A percentile compares a stretch with the other conserved stretches of the same genome.
These are phyloP conservation scores for Saccostrea echinata DNA, from an alignment of 1,140 invertebrate species.

Conservation along the genomic window DNA sequence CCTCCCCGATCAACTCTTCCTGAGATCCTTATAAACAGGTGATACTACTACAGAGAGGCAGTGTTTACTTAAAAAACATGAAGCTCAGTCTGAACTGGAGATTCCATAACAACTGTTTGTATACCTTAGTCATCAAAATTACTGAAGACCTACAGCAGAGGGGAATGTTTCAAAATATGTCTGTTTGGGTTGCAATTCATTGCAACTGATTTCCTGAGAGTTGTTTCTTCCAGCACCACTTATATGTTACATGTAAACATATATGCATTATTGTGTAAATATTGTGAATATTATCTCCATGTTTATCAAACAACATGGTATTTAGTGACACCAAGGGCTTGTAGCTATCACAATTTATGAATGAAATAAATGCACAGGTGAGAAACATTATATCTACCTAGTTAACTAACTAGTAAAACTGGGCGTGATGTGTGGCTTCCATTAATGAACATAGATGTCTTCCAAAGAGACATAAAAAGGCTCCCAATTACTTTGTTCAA, in stretches of 20 bases:
- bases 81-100: neutral
- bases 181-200: neutral
- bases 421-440: slow-evolving; percentile 20
- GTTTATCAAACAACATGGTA: neutral
- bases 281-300: slow-evolving; percentile 8
- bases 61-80: slow-evolving; percentile 31
- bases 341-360: slow-evolving; percentile 18
- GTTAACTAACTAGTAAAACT: neutral
- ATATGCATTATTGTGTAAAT: neutral
- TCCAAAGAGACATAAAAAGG: neutral
- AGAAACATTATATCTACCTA: slow-evolving; percentile 26
- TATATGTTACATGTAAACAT: neutral
- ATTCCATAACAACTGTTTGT: neutral
- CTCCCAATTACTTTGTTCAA: neutral
- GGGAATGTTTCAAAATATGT: neutral
- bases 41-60: neutral
- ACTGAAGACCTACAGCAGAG: slow-evolving; percentile 2
- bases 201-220: neutral
- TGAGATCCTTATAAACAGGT: slow-evolving; percentile 8
- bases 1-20: neutral
- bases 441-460: neutral
- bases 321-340: slow-evolving; percentile 21
- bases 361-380: slow-evolving; percentile 33
- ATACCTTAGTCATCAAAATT: neutral
- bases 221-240: neutral